Base-by-base conservation (phyloP, 2,797 vertebrate species). In the Sebastolobus altivelis region DNA sequence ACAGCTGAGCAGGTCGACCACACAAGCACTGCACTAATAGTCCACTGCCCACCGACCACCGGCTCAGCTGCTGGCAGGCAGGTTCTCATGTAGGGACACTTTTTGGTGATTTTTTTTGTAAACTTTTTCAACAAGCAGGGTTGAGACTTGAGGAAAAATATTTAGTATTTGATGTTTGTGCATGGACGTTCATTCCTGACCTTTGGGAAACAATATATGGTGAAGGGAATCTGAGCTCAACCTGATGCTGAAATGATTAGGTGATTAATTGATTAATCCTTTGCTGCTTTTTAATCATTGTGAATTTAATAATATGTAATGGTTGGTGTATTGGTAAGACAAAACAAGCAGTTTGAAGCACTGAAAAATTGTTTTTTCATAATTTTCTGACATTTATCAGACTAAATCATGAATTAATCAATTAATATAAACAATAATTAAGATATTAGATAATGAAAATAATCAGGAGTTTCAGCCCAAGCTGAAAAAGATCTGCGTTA, bases 1-100 rank as follows among this genome's bases (percentile, higher is more conserved):
- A 33, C 79, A 82, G 83, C 75, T 83, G 72, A 85, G 81, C 43
- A 49, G 63, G 69, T 77, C 18, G n/a, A 29, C 29, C 4, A 58
- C 59, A 79, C 54, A 76, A 70, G 59, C 68, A 59, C 66, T 81
- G 73, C 81, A 70, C 74, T 71, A 62, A 43, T 46, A 12, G 77
- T 79, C 71, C 37, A 80, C 85, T 82, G 67, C 82, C 79, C 46
- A 49, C 73, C 67, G 16, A 6, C 54, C 67, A 43, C 58, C 49
- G 37, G 65, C 78, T 89, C 87, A 80, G 66, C 77, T 81, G 81
- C 60, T 81, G 69, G 55, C 70, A 76, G 63, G 56, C 59, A 31
- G 37, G 66, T 79, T 59, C 46, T 76, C 43, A 20, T 66, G 31
- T 69, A 2, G 9, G 22, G 33, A 78, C 73, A 49, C 60, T 46